Conservation (phyloP, 2,888 invertebrate species). For the Drosophila fulvimacula region DNA sequence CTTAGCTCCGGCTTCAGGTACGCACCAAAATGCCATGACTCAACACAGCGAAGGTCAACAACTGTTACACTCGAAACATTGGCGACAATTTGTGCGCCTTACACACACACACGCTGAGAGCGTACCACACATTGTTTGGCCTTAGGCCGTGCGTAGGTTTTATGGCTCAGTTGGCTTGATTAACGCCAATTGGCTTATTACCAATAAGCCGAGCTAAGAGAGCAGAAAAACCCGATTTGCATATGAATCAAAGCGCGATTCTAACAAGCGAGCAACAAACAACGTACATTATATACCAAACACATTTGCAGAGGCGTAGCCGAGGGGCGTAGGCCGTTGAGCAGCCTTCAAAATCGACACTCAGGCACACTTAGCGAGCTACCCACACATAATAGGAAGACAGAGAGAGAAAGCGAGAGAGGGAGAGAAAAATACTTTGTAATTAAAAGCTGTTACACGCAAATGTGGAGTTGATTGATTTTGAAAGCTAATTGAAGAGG, state of each 20-base stretch:
- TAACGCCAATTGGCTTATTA: constrained; percentile 79
- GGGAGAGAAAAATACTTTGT: constrained; percentile 47
- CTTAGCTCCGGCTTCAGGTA: constrained; percentile 51
- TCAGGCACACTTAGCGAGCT: constrained; percentile 32
- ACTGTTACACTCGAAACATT: constrained; percentile 60
- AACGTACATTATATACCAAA: constrained; percentile 28
- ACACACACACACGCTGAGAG: constrained; percentile 27
- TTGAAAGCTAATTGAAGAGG: constrained; percentile 71
- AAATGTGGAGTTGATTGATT: constrained; percentile 72
- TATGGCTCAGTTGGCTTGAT: constrained; percentile 65
- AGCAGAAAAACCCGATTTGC: constrained; percentile 65
- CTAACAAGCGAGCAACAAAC: constrained; percentile 61
- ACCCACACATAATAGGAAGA: constrained; percentile 31
- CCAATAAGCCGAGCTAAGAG: constrained; percentile 60
- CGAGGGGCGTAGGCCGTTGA: constrained; percentile 60
- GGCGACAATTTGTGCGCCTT: constrained; percentile 54
- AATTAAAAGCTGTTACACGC: constrained; percentile 71
- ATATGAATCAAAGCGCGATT: constrained; percentile 67
- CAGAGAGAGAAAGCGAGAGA: background rate
- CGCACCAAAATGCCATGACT: constrained; percentile 59
- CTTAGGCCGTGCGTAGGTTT: constrained; percentile 72
- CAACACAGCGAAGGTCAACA: constrained; percentile 72
- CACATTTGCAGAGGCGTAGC: constrained; percentile 67
- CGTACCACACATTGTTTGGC: constrained; percentile 68
- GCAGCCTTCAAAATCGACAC: constrained; percentile 64